Evolutionary conservation across 2,888 invertebrate species (phyloP).

Genomic region (Erebia epiphron): DNA sequence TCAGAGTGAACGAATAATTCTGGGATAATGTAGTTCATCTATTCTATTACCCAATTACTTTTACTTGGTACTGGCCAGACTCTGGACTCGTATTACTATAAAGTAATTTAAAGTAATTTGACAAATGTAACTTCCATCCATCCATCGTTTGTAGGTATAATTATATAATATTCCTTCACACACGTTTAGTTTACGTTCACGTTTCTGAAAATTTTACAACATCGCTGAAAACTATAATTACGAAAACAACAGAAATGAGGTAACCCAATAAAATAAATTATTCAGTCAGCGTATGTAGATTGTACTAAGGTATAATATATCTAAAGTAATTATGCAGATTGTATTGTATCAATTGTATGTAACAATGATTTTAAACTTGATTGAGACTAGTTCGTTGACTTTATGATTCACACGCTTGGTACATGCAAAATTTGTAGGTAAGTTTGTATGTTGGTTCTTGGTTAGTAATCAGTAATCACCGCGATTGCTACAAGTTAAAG

Average conservation of each 20-base stretch:
- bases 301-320: not conserved
- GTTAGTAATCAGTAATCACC: slow-evolving; percentile 47
- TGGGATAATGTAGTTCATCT: no score
- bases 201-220: slow-evolving; percentile 3
- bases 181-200: not conserved
- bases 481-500: slow-evolving; percentile 56
- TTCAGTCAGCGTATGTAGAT: not conserved
- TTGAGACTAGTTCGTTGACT: slow-evolving; percentile 51
- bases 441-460: slow-evolving; percentile 28
- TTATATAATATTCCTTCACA: no score
- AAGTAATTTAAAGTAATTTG: no score
- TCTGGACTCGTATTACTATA: no score
- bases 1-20: no score
- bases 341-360: slow-evolving; percentile 25
- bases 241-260: slow-evolving; percentile 22
- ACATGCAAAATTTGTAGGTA: slow-evolving; percentile 49
- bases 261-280: slow-evolving; percentile 23
- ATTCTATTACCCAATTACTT: no score
- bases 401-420: slow-evolving; percentile 56
- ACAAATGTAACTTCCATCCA: no score
- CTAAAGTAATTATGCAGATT: slow-evolving; percentile 12
- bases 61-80: no score
- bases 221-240: not conserved
- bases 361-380: slow-evolving; percentile 26
- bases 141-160: no score